Evolutionary conservation across 2,888 invertebrate species (phyloP), one percentile per base, ranked within the genome.

Genomic region (Drosophila yooni): DNA sequence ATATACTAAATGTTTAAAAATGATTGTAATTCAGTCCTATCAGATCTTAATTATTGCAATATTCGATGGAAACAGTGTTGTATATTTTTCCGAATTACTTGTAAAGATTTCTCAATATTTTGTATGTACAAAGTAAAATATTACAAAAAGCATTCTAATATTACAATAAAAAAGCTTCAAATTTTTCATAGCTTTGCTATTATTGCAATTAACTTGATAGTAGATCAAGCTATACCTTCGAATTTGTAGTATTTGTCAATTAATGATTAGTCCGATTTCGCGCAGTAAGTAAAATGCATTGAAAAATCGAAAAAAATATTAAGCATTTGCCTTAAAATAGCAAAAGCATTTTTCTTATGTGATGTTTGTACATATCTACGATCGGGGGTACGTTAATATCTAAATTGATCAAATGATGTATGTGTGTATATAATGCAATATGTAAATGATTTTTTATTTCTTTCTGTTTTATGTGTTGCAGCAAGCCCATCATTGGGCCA

Each of bases 401-500:
- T 46, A 25, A 25, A 46, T 46, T 46, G 46, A 15, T 46, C 2
- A 1, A 46, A 25, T 46, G 13, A 15, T 46, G 13, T 46, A 7
- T 25, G 7, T 46, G 46, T 25, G 13, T 46, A 3, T 4, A 3
- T 46, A 21, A 7, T 46, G 46, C 21, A 46, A 46, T 46, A 15
- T 13, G 21, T 25, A 15, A 46, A 25, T 46, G 8, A 46, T 25
- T 29, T 21, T 13, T 56, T 15, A n/a, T 25, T 53, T n/a, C 18
- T 6, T 51, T 65, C 53, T 34, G 0, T 52, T 27, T 48, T 46
- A 29, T 61, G 1, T 64, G 66, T 84, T 88, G 59, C 90, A 93
- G 93, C 88, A 84, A 93, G 91, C 92, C 93, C 93, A 80, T 77
- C 69, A 61, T 82, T 91, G 93, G 93, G 92, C 92, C 91, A 91